Base-by-base conservation (phyloP, 2,113 vertebrate genomes). In the Otus sunia region DNA sequence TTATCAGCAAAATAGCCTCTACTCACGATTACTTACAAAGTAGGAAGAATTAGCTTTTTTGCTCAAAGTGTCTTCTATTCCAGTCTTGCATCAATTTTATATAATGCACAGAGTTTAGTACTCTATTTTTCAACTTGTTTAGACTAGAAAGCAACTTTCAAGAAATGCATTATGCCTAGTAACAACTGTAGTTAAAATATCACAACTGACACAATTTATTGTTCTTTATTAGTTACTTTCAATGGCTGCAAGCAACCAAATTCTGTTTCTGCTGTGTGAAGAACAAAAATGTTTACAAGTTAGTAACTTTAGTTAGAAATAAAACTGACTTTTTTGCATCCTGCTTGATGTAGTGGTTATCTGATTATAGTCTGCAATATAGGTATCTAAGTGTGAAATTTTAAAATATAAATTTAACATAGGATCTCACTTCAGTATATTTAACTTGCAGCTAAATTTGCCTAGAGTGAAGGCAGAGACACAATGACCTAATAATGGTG, bases 1-100 rank as follows among this genome's bases (percentile, higher is more conserved):
- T 98, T 98, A 97, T 98, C 95, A 97, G 96, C 53, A 88, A 94
- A 94, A 93, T 96, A 96, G 73, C 94, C 94, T 96, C 85, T 96
- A 78, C 92, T 97, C 69, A 95, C 41, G 47, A 94, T 98, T 96
- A 94, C 95, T 96, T 97, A 62, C 32, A 67, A 95, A 92, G 85
- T 66, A 94, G 95, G 72, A 97, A 94, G 79, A 96, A 97, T 93
- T 95, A 92, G 56, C 77, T 93, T 94, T 96, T 96, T 90, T 62
- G 68, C 79, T 91, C 9, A 47, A 14, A 85, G 36, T n/a, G 8
- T 95, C 85, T 86, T 60, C 74, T 59, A 53, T 96, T 95, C 59
- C 53, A 87, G 83, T 83, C 62, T 95, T 96, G 11, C 93, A 67
- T 93, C 88, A 91, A 81, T 95, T 79, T 72, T 45, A 77, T 93